phyloP scores from a whole-genome alignment of 2,797 vertebrate genomes.

The Tauraco hartlaubi region DNA sequence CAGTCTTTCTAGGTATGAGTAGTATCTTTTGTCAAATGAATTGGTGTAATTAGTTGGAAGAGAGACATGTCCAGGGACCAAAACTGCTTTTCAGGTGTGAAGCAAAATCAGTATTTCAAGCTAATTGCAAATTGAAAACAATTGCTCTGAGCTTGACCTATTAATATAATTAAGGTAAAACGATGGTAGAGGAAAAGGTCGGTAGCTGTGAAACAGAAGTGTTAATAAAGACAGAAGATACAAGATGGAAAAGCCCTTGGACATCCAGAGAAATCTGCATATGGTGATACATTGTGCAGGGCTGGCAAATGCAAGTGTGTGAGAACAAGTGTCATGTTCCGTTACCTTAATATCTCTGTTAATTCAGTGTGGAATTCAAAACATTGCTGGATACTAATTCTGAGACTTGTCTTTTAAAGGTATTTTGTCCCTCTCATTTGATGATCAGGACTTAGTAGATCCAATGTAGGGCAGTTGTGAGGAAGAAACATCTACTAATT shows the following conservation, averaged over 20 bases:
- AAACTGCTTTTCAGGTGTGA: background rate
- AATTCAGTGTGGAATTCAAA: background rate
- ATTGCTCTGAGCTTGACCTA: background rate
- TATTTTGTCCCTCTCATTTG: background rate
- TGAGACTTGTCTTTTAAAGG: background rate
- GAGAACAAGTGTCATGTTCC: background rate
- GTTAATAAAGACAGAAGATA: background rate
- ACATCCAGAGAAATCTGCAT: background rate
- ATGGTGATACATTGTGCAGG: background rate
- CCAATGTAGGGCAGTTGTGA: background rate
- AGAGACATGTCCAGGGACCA: background rate
- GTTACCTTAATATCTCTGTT: background rate
- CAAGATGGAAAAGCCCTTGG: background rate
- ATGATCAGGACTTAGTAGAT: background rate
- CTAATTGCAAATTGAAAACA: background rate
- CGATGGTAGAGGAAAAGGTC: background rate
- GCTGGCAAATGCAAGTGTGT: background rate
- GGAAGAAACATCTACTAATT: background rate
- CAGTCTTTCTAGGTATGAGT: background rate
- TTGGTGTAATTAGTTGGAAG: background rate
- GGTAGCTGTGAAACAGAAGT: background rate
- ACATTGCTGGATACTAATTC: background rate
- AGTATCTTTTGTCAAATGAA: background rate
- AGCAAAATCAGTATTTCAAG: background rate
- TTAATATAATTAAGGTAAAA: background rate